These are phyloP conservation scores for Paramuricea clavata DNA, from an alignment of 92 coral and sea anemone genomes.

Conservation along the genomic window DNA sequence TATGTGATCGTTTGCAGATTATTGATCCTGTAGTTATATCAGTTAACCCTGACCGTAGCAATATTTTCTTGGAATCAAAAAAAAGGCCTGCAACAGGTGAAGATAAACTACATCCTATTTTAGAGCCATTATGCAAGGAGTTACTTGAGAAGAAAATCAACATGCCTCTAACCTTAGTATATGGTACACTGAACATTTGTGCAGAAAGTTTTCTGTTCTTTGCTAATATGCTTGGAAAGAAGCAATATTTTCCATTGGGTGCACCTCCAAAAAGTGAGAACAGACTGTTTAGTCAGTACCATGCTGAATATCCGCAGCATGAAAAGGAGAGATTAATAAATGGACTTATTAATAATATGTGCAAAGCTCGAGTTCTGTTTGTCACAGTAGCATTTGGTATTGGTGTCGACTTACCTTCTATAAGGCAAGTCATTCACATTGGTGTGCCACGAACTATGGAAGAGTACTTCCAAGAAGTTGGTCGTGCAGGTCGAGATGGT, in stretches of 20 bases:
- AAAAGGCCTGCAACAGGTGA: constrained; percentile 37
- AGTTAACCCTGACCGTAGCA: constrained; percentile 58
- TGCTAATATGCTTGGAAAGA: constrained; percentile 25
- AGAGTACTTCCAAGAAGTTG: no score
- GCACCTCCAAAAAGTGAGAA: constrained; percentile 33
- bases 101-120: constrained; percentile 36
- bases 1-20: constrained; percentile 27
- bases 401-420: no score
- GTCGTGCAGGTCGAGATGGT: no score
- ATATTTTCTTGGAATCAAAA: constrained; percentile 45
- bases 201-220: constrained; percentile 61
- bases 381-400: no score
- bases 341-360: constrained; percentile 18
- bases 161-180: constrained; percentile 67
- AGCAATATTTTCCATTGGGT: constrained; percentile 61
- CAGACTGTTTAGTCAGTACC: constrained; percentile 77
- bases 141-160: constrained; percentile 29
- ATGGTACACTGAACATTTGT: constrained; percentile 64
- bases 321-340: constrained; percentile 59
- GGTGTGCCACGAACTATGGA: no score
- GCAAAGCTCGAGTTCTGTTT: no score
- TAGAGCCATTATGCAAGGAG: constrained; percentile 43
- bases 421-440: no score
- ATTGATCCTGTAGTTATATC: constrained; percentile 25
- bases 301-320: constrained; percentile 67